Percentiles rank a stretch among this genome's conserved stretches.
These are phyloP conservation scores for Rhineura floridana DNA, from an alignment of 2,113 vertebrate genomes.

Conservation along the genomic window DNA sequence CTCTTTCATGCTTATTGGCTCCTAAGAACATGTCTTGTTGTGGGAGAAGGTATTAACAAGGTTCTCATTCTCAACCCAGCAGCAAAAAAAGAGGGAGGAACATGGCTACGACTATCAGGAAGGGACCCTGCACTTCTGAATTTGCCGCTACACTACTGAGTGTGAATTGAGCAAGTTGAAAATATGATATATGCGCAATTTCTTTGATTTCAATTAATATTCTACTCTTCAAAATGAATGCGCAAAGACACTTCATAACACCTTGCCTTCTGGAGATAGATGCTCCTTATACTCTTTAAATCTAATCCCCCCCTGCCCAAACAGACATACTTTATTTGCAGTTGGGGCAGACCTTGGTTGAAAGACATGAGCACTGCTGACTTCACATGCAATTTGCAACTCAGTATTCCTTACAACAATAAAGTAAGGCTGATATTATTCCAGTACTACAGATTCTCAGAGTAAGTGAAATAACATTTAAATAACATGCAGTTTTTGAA, in stretches of 20 bases:
- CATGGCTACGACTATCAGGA: too few relatives aligned
- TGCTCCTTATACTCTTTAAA: not conserved
- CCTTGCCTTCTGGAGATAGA: not conserved
- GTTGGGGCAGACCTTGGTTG: not conserved
- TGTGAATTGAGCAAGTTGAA: not conserved
- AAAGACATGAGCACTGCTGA: not conserved
- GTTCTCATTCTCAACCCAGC: too few relatives aligned
- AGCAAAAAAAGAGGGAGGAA: too few relatives aligned
- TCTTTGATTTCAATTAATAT: not conserved
- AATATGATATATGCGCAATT: not conserved
- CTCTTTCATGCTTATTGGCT: too few relatives aligned
- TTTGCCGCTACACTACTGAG: too few relatives aligned
- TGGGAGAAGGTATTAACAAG: too few relatives aligned
- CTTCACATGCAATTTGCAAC: not conserved
- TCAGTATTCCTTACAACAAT: not conserved
- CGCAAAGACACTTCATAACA: not conserved
- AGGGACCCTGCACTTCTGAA: too few relatives aligned
- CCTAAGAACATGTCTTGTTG: too few relatives aligned
- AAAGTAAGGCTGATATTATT: not conserved
- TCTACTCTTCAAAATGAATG: too few relatives aligned
- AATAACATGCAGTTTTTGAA: too few relatives aligned
- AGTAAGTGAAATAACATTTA: too few relatives aligned
- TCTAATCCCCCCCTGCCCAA: not conserved
- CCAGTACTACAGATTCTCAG: not conserved
- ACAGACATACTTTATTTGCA: not conserved